Evolutionary conservation across 2,888 invertebrate species (phyloP), one percentile per base, ranked within the genome.

Genomic region (Priocnemis perturbator): DNA sequence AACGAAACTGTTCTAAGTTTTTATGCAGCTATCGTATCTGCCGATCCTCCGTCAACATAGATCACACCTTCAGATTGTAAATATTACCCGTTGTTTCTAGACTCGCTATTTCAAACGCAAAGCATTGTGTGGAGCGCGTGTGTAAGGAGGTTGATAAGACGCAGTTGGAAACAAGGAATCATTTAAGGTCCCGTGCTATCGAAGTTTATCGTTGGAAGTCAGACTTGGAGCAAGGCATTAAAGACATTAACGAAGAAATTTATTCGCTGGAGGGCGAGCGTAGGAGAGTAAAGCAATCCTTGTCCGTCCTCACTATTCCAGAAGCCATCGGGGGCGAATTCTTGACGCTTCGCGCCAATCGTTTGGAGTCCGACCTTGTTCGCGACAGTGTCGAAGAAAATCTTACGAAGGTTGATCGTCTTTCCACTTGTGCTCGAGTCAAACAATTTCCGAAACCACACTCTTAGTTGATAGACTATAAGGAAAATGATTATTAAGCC

Each of bases 241-340:
- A 91, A 70, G 92, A 93, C 0, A 93, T 94, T 74, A 92, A 93
- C 0, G 92, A 94, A 75, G 95, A 96, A 89, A 93, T 95, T 4
- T 91, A 92, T 70, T 87, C 91, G 23, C 89, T 95, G 71, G 94
- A 95, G 88, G 92, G 92, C 64, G 93, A 95, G 81, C 90, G 93
- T 60, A 91, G 92, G 67, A 90, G 95, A 4, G 88, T 95, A 23
- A 94, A 94, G 82, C 92, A 93, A 69, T 94, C 95, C 0, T 88
- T 93, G 3, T 91, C 93, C 52, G 92, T 93, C 0, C 85, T 95
- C 3, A 93, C 93, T 85, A 88, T 94, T 69, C 95, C 95, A 0
- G 94, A 94, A 90, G 92, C 94, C 0, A 96, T 96, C 80, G 93
- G 93, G 0, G 93, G 92, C 67, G 95, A 96, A 87, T 95, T 95